phyloP scores from a whole-genome alignment of 1,140 invertebrate species.

The Apis dorsata region DNA sequence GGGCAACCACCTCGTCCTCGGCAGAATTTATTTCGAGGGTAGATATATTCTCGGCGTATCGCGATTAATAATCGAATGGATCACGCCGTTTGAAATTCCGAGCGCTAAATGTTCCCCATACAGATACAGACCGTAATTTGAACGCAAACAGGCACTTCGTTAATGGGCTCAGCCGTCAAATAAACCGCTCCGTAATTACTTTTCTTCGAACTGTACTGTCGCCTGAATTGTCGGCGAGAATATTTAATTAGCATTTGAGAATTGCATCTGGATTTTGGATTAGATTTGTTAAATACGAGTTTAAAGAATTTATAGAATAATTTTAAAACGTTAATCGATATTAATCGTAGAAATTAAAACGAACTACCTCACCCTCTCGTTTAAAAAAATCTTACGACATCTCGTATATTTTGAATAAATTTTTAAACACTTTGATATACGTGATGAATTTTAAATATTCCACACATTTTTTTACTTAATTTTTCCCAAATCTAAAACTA shows the following conservation, averaged over 20 bases:
- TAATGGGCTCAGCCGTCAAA: constrained; percentile 17
- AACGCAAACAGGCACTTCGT: constrained; percentile 8
- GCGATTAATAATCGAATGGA: constrained; percentile 28
- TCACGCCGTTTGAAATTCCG: neutral
- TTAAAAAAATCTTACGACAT: too few relatives aligned
- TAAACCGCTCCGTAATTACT: constrained; percentile 8
- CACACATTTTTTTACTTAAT: too few relatives aligned
- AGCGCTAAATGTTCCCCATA: neutral
- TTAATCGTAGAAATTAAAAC: too few relatives aligned
- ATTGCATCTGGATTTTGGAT: neutral
- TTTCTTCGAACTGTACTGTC: neutral
- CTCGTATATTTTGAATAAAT: too few relatives aligned
- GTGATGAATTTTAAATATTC: too few relatives aligned
- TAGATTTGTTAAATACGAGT: too few relatives aligned
- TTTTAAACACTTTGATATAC: too few relatives aligned
- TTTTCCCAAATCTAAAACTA: too few relatives aligned
- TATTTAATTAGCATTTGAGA: neutral
- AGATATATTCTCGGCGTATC: neutral
- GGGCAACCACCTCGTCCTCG: neutral
- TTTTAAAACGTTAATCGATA: too few relatives aligned
- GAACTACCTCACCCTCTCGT: too few relatives aligned
- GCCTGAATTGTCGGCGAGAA: too few relatives aligned
- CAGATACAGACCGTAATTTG: constrained; percentile 10
- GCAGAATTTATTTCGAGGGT: constrained; percentile 8
- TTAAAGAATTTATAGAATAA: too few relatives aligned